Conservation (phyloP, 2,888 invertebrate species). For the Drosophila setosimentum region DNA sequence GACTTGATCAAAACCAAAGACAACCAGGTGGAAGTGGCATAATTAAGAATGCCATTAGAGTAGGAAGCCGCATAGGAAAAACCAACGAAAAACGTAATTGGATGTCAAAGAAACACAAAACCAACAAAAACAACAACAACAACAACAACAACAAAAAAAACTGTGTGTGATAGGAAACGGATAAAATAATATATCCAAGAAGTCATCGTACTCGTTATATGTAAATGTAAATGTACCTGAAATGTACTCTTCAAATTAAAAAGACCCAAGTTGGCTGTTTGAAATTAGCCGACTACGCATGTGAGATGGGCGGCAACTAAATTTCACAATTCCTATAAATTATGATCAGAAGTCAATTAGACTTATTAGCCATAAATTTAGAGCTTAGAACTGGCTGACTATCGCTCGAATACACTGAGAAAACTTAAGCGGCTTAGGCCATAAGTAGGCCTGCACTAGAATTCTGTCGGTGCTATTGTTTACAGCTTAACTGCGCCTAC, state of each 20-base stretch:
- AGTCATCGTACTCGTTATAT: constrained; percentile 19
- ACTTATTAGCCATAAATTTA: constrained; percentile 55
- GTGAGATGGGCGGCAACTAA: constrained; percentile 18
- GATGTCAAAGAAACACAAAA: constrained; percentile 49
- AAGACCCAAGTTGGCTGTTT: constrained; percentile 23
- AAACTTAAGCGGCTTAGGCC: constrained; percentile 57
- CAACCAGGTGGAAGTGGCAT: constrained; percentile 32
- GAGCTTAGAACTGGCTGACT: constrained; percentile 20
- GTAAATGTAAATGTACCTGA: constrained; percentile 53
- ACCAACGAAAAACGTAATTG: constrained; percentile 52
- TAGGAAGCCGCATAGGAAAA: constrained; percentile 31
- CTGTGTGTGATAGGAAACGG: constrained; percentile 34
- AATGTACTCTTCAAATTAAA: constrained; percentile 21
- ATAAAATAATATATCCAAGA: constrained; percentile 7
- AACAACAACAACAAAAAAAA: not conserved
- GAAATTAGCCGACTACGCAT: constrained; percentile 43
- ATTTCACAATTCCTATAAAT: constrained; percentile 19
- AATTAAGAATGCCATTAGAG: constrained; percentile 65
- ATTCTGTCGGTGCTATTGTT: constrained; percentile 49
- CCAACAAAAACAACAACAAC: not conserved
- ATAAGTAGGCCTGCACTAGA: constrained; percentile 19
- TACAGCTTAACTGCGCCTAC: constrained; percentile 58
- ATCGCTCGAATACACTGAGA: constrained; percentile 1
- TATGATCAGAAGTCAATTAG: constrained; percentile 60
- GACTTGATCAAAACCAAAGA: constrained; percentile 8